These are phyloP conservation scores for Eupeodes luniger DNA, from an alignment of 2,888 invertebrate species.

Conservation along the genomic window DNA sequence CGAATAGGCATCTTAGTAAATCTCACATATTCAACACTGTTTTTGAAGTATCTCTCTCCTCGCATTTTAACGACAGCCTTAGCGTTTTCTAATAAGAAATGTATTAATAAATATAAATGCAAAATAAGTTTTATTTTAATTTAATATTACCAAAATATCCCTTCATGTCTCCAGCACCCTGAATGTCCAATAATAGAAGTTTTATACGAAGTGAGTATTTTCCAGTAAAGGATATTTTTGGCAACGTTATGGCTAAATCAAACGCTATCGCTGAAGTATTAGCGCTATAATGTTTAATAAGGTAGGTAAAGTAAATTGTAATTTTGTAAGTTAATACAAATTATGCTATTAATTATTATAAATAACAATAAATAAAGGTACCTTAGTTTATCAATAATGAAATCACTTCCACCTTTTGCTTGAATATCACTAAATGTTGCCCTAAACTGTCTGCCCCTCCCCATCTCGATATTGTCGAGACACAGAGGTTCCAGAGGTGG, in stretches of 20 bases:
- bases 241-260: slow-evolving; percentile 82
- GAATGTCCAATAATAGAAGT: slow-evolving; percentile 82
- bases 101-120: not conserved
- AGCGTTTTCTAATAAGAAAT: slow-evolving; percentile 80
- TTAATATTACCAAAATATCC: slow-evolving; percentile 81
- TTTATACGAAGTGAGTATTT: slow-evolving; percentile 82
- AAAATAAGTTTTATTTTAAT: not conserved
- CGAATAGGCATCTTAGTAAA: slow-evolving; percentile 82
- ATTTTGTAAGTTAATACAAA: too few relatives aligned
- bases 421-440: slow-evolving; percentile 82
- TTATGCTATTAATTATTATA: not conserved
- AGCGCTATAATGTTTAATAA: slow-evolving; percentile 78
- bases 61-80: slow-evolving; percentile 82
- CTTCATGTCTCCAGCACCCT: slow-evolving; percentile 82
- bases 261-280: slow-evolving; percentile 81
- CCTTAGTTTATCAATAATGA: slow-evolving; percentile 83
- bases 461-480: slow-evolving; percentile 82
- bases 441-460: slow-evolving; percentile 81
- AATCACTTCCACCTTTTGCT: slow-evolving; percentile 83
- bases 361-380: slow-evolving; percentile 61
- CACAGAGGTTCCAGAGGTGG: slow-evolving; percentile 82
- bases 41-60: slow-evolving; percentile 79
- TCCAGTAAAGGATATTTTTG: slow-evolving; percentile 82
- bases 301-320: too few relatives aligned
- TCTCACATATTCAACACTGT: slow-evolving; percentile 82